Base-by-base conservation (phyloP, 37 sponge, comb jelly and placozoan species). In the Oopsacas minuta region DNA sequence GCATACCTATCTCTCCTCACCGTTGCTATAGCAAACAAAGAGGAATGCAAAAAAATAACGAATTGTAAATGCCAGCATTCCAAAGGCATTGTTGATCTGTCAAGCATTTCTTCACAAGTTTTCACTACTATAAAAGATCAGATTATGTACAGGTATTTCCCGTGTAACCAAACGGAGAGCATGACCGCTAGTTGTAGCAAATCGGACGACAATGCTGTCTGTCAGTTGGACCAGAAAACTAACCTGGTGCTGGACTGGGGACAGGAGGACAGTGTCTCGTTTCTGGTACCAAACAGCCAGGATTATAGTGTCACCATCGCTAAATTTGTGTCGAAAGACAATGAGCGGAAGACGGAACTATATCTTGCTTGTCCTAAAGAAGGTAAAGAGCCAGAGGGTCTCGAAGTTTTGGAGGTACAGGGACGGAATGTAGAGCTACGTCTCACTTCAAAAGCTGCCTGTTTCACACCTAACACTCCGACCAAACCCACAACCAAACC, bases 1-100 rank as follows among this genome's bases (percentile, higher is more conserved):
- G 22, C 1, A 25, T 20, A 32, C 22, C 22, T 61, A 3, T 25
- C 32, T 61, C 28, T 61, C 7, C 28, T 61, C 75, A 10, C 30
- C 3, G 3, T 3, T 12, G 22, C 1, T n/a, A 12, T 32, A 25
- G 75, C 28, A 34, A 61, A 34, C 22, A 61, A 61, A 61, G 75
- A 61, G 28, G 22, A 32, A 3, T 61, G 75, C 30, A 10, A 61
- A 5, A 61, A 61, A n/a, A 25, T 61, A n/a, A 25, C 75, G 7
- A n/a, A 61, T 61, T 61, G 75, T n/a, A 61, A 61, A 61, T 61
- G 75, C 75, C 75, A 61, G 22, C 75, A 61, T 61, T 61, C 75
- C 3, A 61, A 61, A n/a, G 75, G 75, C 7, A 61, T 61, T n/a
- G 75, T 61, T 61, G 75, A 61, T 61, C 75, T 61, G 7, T 61